Percentiles rank a stretch among this genome's conserved stretches.
Conservation (phyloP, 92 coral and sea anemone species). For the Nematostella vectensis region DNA sequence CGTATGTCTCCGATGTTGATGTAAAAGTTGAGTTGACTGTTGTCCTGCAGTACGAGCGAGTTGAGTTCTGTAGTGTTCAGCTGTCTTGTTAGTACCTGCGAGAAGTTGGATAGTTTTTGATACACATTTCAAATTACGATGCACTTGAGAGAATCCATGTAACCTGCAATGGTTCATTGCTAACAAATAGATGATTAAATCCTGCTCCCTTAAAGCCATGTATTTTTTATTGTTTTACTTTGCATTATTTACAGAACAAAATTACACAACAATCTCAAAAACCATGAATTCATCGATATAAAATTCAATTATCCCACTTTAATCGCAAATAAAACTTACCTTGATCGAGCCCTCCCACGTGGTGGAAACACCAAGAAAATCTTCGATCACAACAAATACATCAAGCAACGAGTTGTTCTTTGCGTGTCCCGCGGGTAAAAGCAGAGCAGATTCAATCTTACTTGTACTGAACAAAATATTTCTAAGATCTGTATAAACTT, state of each 20-base stretch:
- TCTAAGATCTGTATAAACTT: slow-evolving; percentile 20
- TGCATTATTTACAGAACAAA: no score
- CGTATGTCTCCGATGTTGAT: slow-evolving; percentile 43
- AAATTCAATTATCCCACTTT: no score
- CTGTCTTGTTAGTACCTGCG: slow-evolving; percentile 27
- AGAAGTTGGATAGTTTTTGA: not conserved
- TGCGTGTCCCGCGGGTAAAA: slow-evolving; percentile 28
- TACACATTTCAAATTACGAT: not conserved
- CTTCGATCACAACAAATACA: slow-evolving; percentile 15
- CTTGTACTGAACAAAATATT: slow-evolving; percentile 11
- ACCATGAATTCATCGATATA: no score
- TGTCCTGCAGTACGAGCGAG: slow-evolving; percentile 7
- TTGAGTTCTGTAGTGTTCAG: slow-evolving; percentile 9
- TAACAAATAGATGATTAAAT: no score
- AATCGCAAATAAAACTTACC: no score
- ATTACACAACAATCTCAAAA: no score
- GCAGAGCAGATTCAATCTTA: not conserved
- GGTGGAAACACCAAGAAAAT: slow-evolving; percentile 30
- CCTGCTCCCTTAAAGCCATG: no score
- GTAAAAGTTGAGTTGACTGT: slow-evolving; percentile 35
- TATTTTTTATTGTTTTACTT: no score
- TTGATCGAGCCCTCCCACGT: not conserved
- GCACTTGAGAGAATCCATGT: no score
- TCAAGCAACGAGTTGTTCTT: slow-evolving; percentile 9
- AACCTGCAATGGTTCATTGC: no score